Evolutionary conservation across 2,113 vertebrate genomes (phyloP).

Genomic region (Crocuta crocuta): DNA sequence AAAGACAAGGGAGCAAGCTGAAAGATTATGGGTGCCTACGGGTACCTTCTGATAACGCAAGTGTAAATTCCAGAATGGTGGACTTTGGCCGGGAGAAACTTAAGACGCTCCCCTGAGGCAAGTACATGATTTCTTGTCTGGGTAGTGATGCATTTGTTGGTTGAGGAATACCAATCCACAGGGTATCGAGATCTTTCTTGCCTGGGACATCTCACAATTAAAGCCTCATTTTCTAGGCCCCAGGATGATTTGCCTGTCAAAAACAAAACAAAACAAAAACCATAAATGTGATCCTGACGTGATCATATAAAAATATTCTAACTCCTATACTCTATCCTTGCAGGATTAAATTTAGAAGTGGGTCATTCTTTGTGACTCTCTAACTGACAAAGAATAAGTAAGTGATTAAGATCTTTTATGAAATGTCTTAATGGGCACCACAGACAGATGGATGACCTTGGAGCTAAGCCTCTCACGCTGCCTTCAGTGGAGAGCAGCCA

Average conservation of each 20-base stretch:
- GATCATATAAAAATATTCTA: background rate
- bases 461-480: no score
- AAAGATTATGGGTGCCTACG: background rate
- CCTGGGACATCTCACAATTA: slow-evolving; percentile 78
- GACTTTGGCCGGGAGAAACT: slow-evolving; percentile 84
- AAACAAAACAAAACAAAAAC: background rate
- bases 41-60: slow-evolving; percentile 82
- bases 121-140: slow-evolving; percentile 74
- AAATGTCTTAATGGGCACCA: background rate
- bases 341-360: background rate
- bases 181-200: rapidly evolving
- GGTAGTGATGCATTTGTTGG: slow-evolving; percentile 67
- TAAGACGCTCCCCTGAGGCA: slow-evolving; percentile 73
- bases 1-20: background rate
- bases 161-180: slow-evolving; percentile 76
- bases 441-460: background rate
- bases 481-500: background rate
- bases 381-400: background rate
- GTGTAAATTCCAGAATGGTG: slow-evolving; percentile 84
- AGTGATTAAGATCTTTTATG: background rate
- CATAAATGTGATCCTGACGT: background rate
- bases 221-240: slow-evolving; percentile 85
- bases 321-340: background rate
- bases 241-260: slow-evolving; percentile 69
- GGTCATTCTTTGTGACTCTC: background rate